Evolutionary conservation across 2,797 vertebrate species (phyloP).

Genomic region (Fundulus diaphanus): DNA sequence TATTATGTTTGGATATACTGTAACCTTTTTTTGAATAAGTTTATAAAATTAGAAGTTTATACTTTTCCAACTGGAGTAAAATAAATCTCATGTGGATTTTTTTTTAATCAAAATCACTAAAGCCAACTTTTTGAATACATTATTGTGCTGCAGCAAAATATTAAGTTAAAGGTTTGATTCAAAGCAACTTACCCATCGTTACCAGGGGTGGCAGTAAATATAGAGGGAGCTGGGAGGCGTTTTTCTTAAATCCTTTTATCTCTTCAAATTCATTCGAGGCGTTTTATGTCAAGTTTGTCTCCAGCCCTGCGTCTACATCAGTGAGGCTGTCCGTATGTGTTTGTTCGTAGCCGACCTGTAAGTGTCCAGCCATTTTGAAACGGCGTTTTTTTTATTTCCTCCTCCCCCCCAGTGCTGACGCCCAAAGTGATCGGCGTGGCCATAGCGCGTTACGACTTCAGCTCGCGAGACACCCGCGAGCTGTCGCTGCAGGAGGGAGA

Average conservation of each 20-base stretch:
- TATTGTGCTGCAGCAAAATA: neutral
- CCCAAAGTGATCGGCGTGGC: slow-evolving; percentile 95
- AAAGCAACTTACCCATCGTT: neutral
- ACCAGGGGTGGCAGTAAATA: neutral
- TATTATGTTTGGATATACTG: too few species aligned
- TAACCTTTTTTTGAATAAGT: too few species aligned
- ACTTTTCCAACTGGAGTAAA: too few species aligned
- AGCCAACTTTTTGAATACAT: too few species aligned
- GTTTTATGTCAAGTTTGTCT: neutral
- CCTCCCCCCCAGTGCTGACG: slow-evolving; percentile 82
- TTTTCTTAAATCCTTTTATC: neutral
- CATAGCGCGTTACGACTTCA: slow-evolving; percentile 97
- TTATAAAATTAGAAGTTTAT: too few species aligned
- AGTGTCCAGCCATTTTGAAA: neutral
- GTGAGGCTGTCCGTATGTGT: neutral
- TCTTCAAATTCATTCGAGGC: neutral
- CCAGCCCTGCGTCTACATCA: neutral
- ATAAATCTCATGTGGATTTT: too few species aligned
- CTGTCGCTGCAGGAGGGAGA: slow-evolving; percentile 93
- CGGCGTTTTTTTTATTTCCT: neutral
- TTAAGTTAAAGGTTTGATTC: neutral
- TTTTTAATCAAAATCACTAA: too few species aligned
- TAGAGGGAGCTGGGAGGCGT: too few species aligned
- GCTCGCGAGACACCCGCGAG: slow-evolving; percentile 92
- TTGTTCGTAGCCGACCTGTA: slow-evolving; percentile 1